Conservation (phyloP, 2,888 invertebrate genomes). For the Lasioglossum villosulum region DNA sequence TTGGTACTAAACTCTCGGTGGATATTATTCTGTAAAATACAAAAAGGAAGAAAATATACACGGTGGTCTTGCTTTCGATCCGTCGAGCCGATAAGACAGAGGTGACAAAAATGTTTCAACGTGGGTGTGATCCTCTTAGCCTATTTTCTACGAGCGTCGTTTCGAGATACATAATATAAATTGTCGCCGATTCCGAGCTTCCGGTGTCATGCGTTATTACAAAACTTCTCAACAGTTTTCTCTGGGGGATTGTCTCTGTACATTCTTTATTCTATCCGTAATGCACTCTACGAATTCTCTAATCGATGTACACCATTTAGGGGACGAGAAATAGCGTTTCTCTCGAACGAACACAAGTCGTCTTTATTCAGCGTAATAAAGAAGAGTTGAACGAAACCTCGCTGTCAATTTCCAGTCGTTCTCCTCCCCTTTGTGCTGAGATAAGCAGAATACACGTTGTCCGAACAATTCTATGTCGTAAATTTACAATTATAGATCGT, state of each 20-base stretch:
- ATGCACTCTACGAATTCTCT: constrained; percentile 42
- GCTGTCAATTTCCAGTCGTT: background rate
- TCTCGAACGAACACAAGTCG: background rate
- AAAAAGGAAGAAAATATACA: constrained; percentile 1
- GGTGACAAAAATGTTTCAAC: background rate
- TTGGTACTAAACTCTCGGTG: constrained; percentile 39
- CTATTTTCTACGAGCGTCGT: background rate
- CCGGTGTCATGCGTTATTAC: background rate
- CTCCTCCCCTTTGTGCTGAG: background rate
- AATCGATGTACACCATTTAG: constrained; percentile 46
- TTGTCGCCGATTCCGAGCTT: background rate
- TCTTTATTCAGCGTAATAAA: constrained; percentile 45
- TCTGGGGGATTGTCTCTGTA: background rate
- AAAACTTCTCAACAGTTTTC: background rate
- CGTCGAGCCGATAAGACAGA: background rate
- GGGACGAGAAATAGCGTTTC: constrained; percentile 27
- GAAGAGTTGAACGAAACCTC: constrained; percentile 36
- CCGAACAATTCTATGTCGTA: background rate
- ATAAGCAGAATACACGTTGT: background rate
- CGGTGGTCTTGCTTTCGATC: background rate
- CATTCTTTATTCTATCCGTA: constrained; percentile 10
- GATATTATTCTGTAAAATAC: constrained; percentile 16
- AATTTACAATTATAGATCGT: background rate
- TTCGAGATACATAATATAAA: background rate
- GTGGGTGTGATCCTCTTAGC: background rate